Conservation (phyloP, 2,113 vertebrate species). For the Ailurus styani region DNA sequence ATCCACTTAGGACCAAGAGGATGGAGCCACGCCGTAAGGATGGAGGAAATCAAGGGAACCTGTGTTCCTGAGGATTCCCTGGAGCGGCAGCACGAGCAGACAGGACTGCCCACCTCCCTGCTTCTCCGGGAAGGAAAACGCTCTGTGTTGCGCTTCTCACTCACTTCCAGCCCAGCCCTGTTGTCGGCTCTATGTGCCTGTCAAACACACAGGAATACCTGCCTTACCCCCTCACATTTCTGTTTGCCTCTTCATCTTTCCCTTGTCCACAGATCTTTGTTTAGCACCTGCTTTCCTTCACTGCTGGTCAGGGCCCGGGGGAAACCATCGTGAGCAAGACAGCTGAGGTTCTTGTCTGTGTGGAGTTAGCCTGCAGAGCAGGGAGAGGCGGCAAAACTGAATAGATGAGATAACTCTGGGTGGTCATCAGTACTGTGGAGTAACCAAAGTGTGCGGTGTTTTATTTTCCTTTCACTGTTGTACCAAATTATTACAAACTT, state of each 20-base stretch:
- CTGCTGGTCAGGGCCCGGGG: not conserved
- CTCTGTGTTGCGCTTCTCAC: not conserved
- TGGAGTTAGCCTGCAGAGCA: not conserved
- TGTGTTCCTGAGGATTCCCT: not conserved
- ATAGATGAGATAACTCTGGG: not conserved
- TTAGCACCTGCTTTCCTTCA: not conserved
- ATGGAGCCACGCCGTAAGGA: fast-evolving
- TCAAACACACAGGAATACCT: too few species aligned
- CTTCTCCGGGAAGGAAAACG: not conserved
- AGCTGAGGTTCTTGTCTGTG: too few species aligned
- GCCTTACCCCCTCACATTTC: not conserved
- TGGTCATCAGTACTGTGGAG: not conserved
- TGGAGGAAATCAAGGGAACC: not conserved
- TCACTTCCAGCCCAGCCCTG: not conserved
- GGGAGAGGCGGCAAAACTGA: too few species aligned
- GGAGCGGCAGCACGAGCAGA: not conserved
- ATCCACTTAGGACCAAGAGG: not conserved
- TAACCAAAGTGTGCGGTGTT: too few species aligned
- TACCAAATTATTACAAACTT: not conserved
- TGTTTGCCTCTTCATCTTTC: not conserved
- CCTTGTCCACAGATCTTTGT: not conserved
- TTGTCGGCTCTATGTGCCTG: not conserved
- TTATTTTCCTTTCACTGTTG: not conserved
- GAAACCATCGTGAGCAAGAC: not conserved
- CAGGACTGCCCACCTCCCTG: not conserved